These are phyloP conservation scores for Hippopotamyrus pictus DNA, from an alignment of 2,797 vertebrate species.

Conservation along the genomic window DNA sequence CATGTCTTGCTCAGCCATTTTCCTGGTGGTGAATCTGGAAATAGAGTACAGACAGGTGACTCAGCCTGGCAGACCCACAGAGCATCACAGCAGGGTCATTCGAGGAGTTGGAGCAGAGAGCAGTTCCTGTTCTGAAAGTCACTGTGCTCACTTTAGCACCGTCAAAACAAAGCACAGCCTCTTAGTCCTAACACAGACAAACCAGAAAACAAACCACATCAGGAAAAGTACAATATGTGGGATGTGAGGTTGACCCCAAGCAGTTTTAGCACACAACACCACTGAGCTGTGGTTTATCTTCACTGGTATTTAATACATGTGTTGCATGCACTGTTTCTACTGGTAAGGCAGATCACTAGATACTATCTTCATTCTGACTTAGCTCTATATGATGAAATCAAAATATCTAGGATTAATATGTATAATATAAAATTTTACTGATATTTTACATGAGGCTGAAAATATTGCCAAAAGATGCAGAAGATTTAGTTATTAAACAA, in stretches of 20 bases:
- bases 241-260: background rate
- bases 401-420: background rate
- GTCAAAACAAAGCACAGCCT: background rate
- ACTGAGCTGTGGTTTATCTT: background rate
- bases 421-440: background rate
- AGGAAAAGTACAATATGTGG: background rate
- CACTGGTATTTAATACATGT: background rate
- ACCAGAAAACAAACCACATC: background rate
- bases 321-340: background rate
- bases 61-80: background rate
- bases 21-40: background rate
- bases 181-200: background rate
- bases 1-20: conserved; percentile 3
- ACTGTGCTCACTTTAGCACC: background rate
- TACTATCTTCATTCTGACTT: background rate
- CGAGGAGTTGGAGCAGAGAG: background rate
- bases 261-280: background rate
- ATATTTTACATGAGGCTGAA: background rate
- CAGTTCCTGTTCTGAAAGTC: background rate
- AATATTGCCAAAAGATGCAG: background rate
- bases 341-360: background rate
- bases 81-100: background rate
- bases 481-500: background rate
- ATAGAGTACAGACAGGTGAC: background rate
- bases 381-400: background rate